phyloP scores from a whole-genome alignment of 2,797 vertebrate genomes.

The Falco peregrinus region DNA sequence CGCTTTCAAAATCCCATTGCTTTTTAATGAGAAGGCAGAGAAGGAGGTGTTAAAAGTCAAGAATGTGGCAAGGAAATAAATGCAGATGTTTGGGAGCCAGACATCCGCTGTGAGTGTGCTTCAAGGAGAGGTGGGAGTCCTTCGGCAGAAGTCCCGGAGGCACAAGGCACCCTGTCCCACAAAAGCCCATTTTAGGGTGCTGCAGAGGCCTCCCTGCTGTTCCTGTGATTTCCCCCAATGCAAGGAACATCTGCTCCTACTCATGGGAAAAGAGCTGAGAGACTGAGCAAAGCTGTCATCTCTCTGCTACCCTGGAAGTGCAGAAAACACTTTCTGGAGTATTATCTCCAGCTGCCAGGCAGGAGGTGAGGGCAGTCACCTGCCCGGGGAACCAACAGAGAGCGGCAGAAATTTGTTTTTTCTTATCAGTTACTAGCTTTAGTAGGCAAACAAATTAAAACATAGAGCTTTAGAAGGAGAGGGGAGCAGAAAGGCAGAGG shows the following conservation, averaged over 20 bases:
- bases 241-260: background rate
- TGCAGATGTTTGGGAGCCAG: background rate
- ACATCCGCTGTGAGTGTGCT: background rate
- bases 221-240: background rate
- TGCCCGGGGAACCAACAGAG: background rate
- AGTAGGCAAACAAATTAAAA: conserved; percentile 5
- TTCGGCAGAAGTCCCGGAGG: accelerated
- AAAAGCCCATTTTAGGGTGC: background rate
- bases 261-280: background rate
- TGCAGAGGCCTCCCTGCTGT: background rate
- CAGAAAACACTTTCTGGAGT: background rate
- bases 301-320: background rate
- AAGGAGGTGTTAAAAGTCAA: background rate
- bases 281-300: background rate
- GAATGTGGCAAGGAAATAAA: background rate
- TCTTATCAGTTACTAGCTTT: background rate
- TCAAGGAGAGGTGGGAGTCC: background rate
- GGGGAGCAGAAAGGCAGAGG: background rate
- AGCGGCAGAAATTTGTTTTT: background rate
- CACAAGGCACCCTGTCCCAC: background rate
- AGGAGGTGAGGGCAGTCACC: background rate
- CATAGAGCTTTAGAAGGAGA: background rate
- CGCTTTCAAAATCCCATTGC: background rate
- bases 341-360: conserved; percentile 28
- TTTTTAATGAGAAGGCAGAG: background rate